These are phyloP conservation scores for Lutraria rhynchaena DNA, from an alignment of 1,140 invertebrate species.

Conservation along the genomic window DNA sequence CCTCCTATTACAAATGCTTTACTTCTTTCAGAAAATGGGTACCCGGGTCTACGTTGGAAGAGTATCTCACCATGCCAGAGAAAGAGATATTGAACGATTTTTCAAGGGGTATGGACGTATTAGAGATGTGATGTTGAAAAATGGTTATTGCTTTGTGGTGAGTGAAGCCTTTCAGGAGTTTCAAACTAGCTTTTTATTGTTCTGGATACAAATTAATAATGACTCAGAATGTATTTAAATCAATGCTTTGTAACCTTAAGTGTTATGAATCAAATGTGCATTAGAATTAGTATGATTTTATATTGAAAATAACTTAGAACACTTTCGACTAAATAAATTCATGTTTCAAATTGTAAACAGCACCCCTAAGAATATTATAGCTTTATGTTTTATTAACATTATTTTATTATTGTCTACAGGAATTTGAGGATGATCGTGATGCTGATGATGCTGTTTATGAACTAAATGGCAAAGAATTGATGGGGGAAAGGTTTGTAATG, in stretches of 20 bases:
- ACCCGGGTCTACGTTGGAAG: conserved; percentile 97
- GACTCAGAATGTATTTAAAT: too few relatives aligned
- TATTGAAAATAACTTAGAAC: too few relatives aligned
- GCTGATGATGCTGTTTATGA: conserved; percentile 99
- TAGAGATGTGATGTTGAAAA: conserved; percentile 97
- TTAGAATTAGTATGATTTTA: too few relatives aligned
- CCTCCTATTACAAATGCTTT: not conserved
- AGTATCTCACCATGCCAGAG: conserved; percentile 88
- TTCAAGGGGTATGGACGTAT: conserved; percentile 98
- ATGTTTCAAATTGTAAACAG: too few relatives aligned
- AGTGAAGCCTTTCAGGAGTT: too few relatives aligned
- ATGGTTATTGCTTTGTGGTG: conserved; percentile 92
- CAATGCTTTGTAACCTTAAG: too few relatives aligned
- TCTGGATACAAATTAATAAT: too few relatives aligned
- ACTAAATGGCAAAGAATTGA: conserved; percentile 96
- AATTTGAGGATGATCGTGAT: conserved; percentile 98
- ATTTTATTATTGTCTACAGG: conserved; percentile 84
- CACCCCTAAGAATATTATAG: too few relatives aligned
- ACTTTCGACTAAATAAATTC: too few relatives aligned
- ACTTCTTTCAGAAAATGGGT: conserved; percentile 59
- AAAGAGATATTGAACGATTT: conserved; percentile 97
- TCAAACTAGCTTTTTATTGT: too few relatives aligned
- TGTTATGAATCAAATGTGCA: too few relatives aligned
- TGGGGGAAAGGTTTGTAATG: conserved; percentile 92
- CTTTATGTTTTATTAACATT: too few relatives aligned